Evolutionary conservation across 2,888 invertebrate genomes (phyloP).

Genomic region (Phania funesta): DNA sequence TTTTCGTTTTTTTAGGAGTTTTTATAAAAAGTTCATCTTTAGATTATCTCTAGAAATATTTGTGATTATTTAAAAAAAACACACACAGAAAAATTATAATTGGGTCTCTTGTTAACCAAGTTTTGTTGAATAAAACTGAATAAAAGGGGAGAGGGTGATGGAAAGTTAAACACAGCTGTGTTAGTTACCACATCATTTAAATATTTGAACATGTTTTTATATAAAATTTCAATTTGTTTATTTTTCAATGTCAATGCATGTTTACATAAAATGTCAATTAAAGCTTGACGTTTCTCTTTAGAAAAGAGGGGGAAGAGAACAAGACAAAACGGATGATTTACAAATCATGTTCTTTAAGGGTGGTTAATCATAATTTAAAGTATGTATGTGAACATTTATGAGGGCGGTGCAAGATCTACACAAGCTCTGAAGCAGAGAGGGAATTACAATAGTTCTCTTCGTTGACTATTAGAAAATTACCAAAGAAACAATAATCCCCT

Average conservation of each 20-base stretch:
- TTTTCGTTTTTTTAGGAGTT: too few species aligned
- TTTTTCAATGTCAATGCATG: constrained; percentile 10
- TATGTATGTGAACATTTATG: background rate
- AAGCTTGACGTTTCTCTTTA: constrained; percentile 12
- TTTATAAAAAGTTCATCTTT: too few species aligned
- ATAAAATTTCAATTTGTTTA: constrained; percentile 28
- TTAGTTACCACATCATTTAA: constrained; percentile 13
- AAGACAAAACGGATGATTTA: constrained; percentile 7
- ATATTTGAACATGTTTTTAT: constrained; percentile 18
- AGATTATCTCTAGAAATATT: too few species aligned
- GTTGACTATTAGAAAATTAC: too few species aligned
- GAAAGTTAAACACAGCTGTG: constrained; percentile 53
- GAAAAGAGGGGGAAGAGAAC: background rate
- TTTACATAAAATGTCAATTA: constrained; percentile 65
- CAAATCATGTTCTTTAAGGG: constrained; percentile 29
- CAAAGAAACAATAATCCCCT: too few species aligned
- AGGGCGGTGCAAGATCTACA: too few species aligned
- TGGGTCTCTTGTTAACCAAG: too few species aligned
- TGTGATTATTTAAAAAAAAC: too few species aligned
- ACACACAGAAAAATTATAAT: too few species aligned
- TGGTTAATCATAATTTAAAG: constrained; percentile 38
- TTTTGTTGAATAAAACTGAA: too few species aligned
- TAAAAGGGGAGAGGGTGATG: background rate
- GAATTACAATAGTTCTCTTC: too few species aligned
- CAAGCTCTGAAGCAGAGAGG: too few species aligned